Percentiles rank a stretch among this genome's conserved stretches.
These are phyloP conservation scores for Bacillus rossius DNA, from an alignment of 1,140 invertebrate genomes.

Conservation along the genomic window DNA sequence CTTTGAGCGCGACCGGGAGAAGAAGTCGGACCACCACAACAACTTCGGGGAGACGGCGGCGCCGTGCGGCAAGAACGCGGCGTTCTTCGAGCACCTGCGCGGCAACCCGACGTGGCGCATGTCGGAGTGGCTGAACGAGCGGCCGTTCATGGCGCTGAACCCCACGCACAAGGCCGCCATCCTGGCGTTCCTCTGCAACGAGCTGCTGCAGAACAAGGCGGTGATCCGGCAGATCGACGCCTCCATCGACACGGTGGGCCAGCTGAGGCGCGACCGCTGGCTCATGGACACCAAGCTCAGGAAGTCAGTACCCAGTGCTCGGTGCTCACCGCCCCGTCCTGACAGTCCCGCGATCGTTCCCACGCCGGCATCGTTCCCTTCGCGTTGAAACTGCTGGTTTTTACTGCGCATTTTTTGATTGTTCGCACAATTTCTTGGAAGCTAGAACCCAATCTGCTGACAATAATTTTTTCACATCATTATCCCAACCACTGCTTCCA, in stretches of 20 bases:
- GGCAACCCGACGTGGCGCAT: conserved; percentile 68
- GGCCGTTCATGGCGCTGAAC: conserved; percentile 80
- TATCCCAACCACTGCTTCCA: too few species aligned
- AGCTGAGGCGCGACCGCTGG: conserved; percentile 72
- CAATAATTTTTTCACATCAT: too few species aligned
- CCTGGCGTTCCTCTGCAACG: conserved; percentile 87
- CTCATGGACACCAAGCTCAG: conserved; percentile 81
- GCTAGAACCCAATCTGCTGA: too few species aligned
- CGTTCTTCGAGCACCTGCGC: conserved; percentile 70
- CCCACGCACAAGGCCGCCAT: conserved; percentile 83
- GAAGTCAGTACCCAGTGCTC: conserved; percentile 70
- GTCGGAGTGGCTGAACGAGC: conserved; percentile 67
- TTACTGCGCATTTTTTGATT: too few species aligned
- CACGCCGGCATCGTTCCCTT: too few species aligned
- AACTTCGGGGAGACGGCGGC: conserved; percentile 50
- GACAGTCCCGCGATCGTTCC: too few species aligned
- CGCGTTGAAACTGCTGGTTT: too few species aligned
- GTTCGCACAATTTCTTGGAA: too few species aligned
- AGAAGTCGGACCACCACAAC: conserved; percentile 32
- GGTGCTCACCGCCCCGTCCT: too few species aligned
- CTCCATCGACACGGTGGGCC: conserved; percentile 66
- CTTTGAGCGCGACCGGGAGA: conserved; percentile 69
- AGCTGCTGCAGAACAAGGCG: conserved; percentile 87
- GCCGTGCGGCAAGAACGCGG: conserved; percentile 61
- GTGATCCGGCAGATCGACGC: conserved; percentile 75